Evolutionary conservation across 2,113 vertebrate species (phyloP).

Genomic region (Caranx ignobilis): DNA sequence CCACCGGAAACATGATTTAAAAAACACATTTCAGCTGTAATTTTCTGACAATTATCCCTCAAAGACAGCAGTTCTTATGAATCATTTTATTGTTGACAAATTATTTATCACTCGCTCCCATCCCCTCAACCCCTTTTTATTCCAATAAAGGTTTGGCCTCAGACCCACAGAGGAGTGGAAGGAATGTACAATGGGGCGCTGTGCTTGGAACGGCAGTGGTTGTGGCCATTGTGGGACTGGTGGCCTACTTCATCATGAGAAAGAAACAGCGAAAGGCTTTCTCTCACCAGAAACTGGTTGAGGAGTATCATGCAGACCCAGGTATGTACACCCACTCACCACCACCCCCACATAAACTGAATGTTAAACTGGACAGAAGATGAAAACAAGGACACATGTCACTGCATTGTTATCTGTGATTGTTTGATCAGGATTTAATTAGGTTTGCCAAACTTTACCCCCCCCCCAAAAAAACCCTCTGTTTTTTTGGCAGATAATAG

Average conservation of each 20-base stretch:
- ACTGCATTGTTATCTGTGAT: neutral
- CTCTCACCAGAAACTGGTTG: conserved; percentile 89
- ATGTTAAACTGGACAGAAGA: too few species aligned
- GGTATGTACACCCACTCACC: conserved; percentile 77
- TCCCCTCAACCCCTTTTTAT: neutral
- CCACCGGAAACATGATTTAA: conserved; percentile 22
- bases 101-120: conserved; percentile 33
- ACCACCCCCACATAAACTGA: neutral
- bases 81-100: conserved; percentile 43
- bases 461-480: neutral
- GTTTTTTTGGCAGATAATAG: neutral
- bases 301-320: conserved; percentile 87
- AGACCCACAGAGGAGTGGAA: conserved; percentile 14
- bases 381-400: neutral
- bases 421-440: neutral
- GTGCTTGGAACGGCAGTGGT: conserved; percentile 81
- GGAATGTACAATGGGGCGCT: conserved; percentile 73
- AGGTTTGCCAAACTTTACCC: neutral
- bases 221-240: conserved; percentile 79
- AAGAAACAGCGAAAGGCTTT: conserved; percentile 83
- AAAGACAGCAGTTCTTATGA: conserved; percentile 34
- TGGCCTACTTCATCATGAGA: conserved; percentile 81
- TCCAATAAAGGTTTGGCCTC: conserved; percentile 52
- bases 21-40: conserved; percentile 51
- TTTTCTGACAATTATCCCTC: conserved; percentile 57